Evolutionary conservation across 2,113 vertebrate genomes (phyloP).

Genomic region (Solea solea): DNA sequence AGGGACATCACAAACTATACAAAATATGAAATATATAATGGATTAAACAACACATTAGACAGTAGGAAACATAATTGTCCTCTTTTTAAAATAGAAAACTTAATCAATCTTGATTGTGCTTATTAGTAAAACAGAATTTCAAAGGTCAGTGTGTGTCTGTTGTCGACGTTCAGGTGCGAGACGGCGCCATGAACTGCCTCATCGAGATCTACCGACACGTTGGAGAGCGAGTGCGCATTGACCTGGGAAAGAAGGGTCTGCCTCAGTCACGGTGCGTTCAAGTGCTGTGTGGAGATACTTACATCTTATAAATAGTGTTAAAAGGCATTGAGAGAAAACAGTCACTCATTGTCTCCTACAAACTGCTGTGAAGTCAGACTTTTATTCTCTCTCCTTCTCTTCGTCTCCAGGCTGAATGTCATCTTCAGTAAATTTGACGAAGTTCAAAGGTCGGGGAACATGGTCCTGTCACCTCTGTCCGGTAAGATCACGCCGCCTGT

Average conservation of each 20-base stretch:
- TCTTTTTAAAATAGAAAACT: too few species aligned
- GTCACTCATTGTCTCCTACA: too few species aligned
- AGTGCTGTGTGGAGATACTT: not conserved
- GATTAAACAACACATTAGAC: too few species aligned
- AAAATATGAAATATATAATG: too few species aligned
- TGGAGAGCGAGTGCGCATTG: conserved; percentile 93
- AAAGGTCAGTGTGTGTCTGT: not conserved
- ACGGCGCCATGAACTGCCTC: conserved; percentile 94
- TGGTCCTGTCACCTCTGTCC: conserved; percentile 88
- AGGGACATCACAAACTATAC: too few species aligned
- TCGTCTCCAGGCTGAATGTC: conserved; percentile 88
- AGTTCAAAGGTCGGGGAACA: conserved; percentile 94
- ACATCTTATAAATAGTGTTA: too few species aligned
- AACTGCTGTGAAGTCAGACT: too few species aligned
- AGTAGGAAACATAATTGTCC: too few species aligned
- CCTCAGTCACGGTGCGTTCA: conserved; percentile 93
- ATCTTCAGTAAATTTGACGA: conserved; percentile 98
- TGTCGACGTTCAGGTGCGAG: conserved; percentile 86
- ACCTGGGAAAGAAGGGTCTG: conserved; percentile 97
- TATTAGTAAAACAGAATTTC: too few species aligned
- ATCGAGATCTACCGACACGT: conserved; percentile 98
- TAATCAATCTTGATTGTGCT: too few species aligned
- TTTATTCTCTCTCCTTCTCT: not conserved
- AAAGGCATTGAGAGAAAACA: too few species aligned
- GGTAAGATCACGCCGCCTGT: conserved; percentile 80